These are phyloP conservation scores for Leguminivora glycinivorella DNA, from an alignment of 1,140 invertebrate species.

Conservation along the genomic window DNA sequence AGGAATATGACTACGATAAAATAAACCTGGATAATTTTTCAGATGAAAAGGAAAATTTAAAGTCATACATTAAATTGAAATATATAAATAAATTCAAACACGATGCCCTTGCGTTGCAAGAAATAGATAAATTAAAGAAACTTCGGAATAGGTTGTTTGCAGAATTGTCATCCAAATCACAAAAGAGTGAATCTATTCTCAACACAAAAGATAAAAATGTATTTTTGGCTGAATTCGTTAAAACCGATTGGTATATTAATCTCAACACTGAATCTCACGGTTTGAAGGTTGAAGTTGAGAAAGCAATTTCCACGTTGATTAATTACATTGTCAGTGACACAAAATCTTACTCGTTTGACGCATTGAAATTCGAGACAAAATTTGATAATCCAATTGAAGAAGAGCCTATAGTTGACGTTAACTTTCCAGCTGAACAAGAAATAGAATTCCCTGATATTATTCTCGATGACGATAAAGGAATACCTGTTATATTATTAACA, in stretches of 20 bases:
- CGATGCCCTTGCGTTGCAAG: conserved; percentile 34
- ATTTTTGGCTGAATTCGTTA: conserved; percentile 37
- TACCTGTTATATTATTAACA: conserved; percentile 43
- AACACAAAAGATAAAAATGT: conserved; percentile 38
- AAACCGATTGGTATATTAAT: conserved; percentile 42
- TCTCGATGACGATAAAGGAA: conserved; percentile 43
- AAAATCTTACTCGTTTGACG: conserved; percentile 44
- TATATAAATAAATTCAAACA: conserved; percentile 38
- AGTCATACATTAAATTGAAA: conserved; percentile 43
- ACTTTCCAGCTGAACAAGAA: conserved; percentile 44
- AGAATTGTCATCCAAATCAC: conserved; percentile 32
- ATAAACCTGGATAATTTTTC: conserved; percentile 41
- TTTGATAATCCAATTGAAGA: conserved; percentile 36
- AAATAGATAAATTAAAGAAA: conserved; percentile 44
- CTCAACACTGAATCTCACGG: conserved; percentile 28
- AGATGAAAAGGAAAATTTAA: conserved; percentile 37
- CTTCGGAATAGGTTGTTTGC: conserved; percentile 37
- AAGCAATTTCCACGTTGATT: conserved; percentile 43
- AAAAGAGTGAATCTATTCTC: conserved; percentile 27
- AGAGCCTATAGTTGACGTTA: conserved; percentile 38
- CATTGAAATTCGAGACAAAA: conserved; percentile 39
- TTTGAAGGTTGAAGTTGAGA: conserved; percentile 41
- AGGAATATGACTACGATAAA: conserved; percentile 40
- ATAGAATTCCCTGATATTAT: conserved; percentile 48
- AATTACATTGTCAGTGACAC: conserved; percentile 43